Evolutionary conservation across 2,888 invertebrate genomes (phyloP).

Genomic region (Himalopsyche tibetana): DNA sequence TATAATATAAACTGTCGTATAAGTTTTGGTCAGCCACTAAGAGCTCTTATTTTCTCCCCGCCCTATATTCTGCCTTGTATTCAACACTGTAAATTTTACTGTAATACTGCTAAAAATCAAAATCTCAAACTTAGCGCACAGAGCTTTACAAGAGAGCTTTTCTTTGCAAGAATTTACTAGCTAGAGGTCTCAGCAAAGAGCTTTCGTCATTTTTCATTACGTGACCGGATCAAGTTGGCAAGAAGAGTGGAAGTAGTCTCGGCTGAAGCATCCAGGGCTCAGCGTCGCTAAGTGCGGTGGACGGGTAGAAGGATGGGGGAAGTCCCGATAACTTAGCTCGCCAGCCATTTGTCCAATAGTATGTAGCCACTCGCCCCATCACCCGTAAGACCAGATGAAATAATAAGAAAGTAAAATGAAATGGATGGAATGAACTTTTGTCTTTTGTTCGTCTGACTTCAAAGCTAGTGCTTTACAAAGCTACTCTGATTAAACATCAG

Average conservation of each 20-base stretch:
- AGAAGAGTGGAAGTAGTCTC: conserved; percentile 46
- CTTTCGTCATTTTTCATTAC: conserved; percentile 83
- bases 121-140: background rate
- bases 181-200: conserved; percentile 67
- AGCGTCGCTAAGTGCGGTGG: conserved; percentile 19
- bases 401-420: conserved; percentile 31
- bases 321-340: conserved; percentile 12
- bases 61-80: background rate
- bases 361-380: background rate
- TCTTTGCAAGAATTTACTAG: conserved; percentile 48
- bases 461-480: conserved; percentile 66
- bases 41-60: too few species aligned
- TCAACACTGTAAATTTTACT: background rate
- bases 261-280: conserved; percentile 13
- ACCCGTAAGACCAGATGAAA: background rate
- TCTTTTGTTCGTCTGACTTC: conserved; percentile 25
- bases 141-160: conserved; percentile 3
- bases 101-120: background rate
- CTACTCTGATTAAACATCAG: conserved; percentile 57
- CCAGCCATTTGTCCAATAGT: conserved; percentile 10
- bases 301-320: background rate
- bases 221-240: conserved; percentile 79
- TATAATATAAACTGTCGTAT: too few species aligned
- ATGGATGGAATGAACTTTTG: conserved; percentile 26
- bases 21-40: too few species aligned